A percentile compares a stretch with the other conserved stretches of the same genome.
phyloP scores from a whole-genome alignment of 37 sponge, comb jelly and placozoan genomes.

The Oscarella lobularis region DNA sequence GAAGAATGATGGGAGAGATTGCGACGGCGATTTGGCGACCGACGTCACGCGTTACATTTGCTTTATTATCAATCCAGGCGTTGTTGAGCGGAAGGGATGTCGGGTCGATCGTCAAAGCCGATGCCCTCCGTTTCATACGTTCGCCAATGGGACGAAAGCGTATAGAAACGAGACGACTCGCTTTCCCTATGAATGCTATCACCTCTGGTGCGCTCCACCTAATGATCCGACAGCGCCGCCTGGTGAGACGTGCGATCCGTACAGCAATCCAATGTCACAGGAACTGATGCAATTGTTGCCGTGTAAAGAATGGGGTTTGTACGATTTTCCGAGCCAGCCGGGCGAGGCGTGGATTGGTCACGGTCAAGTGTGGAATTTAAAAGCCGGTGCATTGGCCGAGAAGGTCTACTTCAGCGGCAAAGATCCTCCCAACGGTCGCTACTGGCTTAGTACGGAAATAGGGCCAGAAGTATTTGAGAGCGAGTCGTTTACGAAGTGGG shows the following conservation, averaged over 20 bases:
- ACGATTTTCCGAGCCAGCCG: not conserved
- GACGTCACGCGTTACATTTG: not conserved
- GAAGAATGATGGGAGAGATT: not conserved
- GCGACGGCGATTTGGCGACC: not conserved
- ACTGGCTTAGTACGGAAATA: not conserved
- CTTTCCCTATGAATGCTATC: not conserved
- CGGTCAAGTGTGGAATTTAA: not conserved
- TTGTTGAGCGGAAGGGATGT: not conserved
- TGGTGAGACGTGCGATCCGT: not conserved
- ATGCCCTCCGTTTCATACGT: not conserved
- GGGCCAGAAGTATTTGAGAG: not conserved
- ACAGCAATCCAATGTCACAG: slow-evolving; percentile 2
- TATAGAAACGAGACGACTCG: not conserved
- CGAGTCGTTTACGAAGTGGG: not conserved
- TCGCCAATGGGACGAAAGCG: not conserved
- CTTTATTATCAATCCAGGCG: not conserved
- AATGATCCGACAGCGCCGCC: not conserved
- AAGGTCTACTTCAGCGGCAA: not conserved
- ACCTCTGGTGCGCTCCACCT: not conserved
- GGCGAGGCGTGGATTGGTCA: not conserved
- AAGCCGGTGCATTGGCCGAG: not conserved
- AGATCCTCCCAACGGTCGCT: not conserved
- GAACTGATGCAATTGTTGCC: not conserved
- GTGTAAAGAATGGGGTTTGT: not conserved
- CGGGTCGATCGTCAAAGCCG: not conserved